Percentiles rank a stretch among this genome's conserved stretches.
These are phyloP conservation scores for Caenorhabditis macrosperma DNA, from an alignment of 2,888 invertebrate genomes.

Conservation along the genomic window DNA sequence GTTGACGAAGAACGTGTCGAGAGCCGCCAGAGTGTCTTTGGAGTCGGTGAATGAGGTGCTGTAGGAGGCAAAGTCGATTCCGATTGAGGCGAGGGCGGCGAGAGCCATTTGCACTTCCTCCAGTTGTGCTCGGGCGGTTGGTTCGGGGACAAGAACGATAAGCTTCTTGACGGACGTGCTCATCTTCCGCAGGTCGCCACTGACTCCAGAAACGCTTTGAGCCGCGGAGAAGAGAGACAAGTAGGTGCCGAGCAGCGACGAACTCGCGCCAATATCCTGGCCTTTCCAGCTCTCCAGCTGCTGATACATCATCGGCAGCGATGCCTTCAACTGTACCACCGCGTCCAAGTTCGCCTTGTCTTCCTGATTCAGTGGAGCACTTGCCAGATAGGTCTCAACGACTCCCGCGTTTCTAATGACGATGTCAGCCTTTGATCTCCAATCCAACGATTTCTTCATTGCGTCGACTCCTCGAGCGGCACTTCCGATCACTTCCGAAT, in stretches of 20 bases:
- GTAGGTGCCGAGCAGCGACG: neutral
- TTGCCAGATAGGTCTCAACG: neutral
- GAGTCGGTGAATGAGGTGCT: neutral
- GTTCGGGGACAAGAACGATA: neutral
- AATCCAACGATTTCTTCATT: too few relatives aligned
- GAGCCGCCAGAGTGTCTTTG: neutral
- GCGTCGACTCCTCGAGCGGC: too few relatives aligned
- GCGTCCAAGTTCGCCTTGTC: neutral
- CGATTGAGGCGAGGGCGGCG: neutral
- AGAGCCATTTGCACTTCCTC: neutral
- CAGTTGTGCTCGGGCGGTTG: neutral
- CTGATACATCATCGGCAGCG: neutral
- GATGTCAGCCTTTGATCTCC: neutral
- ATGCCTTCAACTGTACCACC: neutral
- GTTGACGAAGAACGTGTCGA: neutral
- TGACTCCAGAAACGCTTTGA: neutral
- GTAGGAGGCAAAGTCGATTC: neutral
- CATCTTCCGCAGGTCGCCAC: neutral
- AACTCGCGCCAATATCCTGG: neutral
- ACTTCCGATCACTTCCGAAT: too few relatives aligned
- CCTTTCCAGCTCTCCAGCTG: neutral
- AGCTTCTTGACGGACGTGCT: neutral
- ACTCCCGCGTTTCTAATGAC: neutral
- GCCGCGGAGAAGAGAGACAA: neutral
- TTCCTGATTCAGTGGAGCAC: neutral